Conservation (phyloP, 2,797 vertebrate genomes). For the Channallabes apus region DNA sequence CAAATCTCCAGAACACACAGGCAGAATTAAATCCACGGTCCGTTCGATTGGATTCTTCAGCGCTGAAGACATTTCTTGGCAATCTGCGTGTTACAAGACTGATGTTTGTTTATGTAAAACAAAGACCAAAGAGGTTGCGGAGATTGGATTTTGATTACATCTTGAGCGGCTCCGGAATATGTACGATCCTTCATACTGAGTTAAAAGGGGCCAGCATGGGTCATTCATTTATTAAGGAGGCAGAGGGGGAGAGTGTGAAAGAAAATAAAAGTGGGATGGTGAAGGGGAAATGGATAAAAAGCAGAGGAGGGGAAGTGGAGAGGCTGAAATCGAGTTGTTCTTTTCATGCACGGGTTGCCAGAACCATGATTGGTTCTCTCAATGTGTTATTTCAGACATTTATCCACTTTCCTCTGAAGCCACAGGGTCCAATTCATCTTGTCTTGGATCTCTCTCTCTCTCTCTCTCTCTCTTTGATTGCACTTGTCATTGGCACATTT, state of each 20-base stretch:
- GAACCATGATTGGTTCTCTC: slow-evolving; percentile 57
- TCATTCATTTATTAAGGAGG: slow-evolving; percentile 44
- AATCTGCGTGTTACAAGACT: background rate
- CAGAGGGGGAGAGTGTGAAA: slow-evolving; percentile 32
- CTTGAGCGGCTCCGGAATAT: slow-evolving; percentile 28
- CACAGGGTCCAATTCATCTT: slow-evolving; percentile 56
- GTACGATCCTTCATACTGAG: slow-evolving; percentile 42
- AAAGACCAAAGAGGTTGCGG: slow-evolving; percentile 39
- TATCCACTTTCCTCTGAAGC: slow-evolving; percentile 54
- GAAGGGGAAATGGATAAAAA: slow-evolving; percentile 32
- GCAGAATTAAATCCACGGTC: slow-evolving; percentile 6
- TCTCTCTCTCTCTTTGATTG: slow-evolving; percentile 17
- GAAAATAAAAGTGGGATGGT: slow-evolving; percentile 43
- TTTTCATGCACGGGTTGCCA: slow-evolving; percentile 55
- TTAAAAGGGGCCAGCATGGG: slow-evolving; percentile 43
- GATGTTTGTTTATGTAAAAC: slow-evolving; percentile 38
- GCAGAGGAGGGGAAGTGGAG: background rate
- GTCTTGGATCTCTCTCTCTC: background rate
- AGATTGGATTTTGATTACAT: slow-evolving; percentile 46
- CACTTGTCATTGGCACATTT: slow-evolving; percentile 9
- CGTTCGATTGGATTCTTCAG: background rate
- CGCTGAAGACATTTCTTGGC: slow-evolving; percentile 19
- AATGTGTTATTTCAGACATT: slow-evolving; percentile 60
- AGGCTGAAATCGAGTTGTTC: slow-evolving; percentile 53
- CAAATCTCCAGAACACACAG: background rate